Base-by-base conservation (phyloP, 2,797 vertebrate species). In the Amblyopsis hoosieri region DNA sequence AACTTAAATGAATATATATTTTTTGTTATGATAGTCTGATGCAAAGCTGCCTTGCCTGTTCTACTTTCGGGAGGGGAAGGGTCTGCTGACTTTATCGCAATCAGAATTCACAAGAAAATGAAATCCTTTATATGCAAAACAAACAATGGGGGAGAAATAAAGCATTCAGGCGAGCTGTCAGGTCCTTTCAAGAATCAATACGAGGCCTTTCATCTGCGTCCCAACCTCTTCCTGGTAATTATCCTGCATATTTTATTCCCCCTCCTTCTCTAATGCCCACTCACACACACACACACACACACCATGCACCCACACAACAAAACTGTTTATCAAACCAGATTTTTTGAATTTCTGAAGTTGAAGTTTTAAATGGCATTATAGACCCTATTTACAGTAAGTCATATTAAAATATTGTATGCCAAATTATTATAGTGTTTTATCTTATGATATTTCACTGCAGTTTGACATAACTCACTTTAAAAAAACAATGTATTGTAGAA, bases 181-280 rank as follows among this genome's bases (percentile, higher is more conserved):
- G 88, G 87, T 91, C 89, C 86, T 91, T 90, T 92, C 89, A 89
- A 81, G 85, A 91, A 90, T 92, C 91, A 91, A 91, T 90, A 91
- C 75, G 63, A 87, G 85, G 83, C 81, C 86, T 93, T 92, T 93
- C 89, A 92, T 91, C 88, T 90, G 87, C 76, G 63, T 89, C 85
- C 86, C 88, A 87, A 88, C 90, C 87, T 91, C 88, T 91, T 91
- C 89, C 87, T 89, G 85, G 89, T 92, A 92, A 92, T 93, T 93
- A 93, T 92, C 84, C 90, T 88, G 90, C 89, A 92, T 91, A 91
- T 91, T 90, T 91, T 91, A 91, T 90, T 75, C 80, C 78, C 79
- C 78, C 72, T 76, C 76, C 79, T 31, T n/a, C 19, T 29, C 54
- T 31, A 42, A 77, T 62, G 72, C 78, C 77, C 78, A 69, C 80